Conservation (phyloP, 2,888 invertebrate species). For the Nemurella pictetii region DNA sequence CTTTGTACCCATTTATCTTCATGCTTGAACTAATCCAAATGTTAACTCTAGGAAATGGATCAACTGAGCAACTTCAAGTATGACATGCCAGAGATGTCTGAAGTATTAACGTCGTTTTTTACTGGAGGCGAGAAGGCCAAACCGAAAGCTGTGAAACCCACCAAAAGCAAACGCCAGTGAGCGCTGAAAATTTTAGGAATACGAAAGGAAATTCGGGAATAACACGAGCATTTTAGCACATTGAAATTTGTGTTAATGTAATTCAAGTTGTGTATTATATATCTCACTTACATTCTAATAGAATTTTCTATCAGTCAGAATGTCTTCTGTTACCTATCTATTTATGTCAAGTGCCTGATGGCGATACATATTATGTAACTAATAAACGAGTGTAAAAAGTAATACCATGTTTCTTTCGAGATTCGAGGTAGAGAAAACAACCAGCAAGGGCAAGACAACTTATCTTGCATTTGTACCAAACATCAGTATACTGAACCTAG, state of each 20-base stretch:
- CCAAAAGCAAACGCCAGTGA: slow-evolving; percentile 52
- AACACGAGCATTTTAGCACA: neutral
- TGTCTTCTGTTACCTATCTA: neutral
- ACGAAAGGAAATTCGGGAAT: neutral
- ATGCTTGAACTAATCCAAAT: neutral
- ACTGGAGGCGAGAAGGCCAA: slow-evolving; percentile 67
- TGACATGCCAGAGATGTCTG: slow-evolving; percentile 94
- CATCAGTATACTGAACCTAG: no score
- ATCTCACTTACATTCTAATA: neutral
- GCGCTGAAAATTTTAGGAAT: neutral
- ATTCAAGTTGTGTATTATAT: neutral
- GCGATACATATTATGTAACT: neutral
- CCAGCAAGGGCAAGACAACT: neutral
- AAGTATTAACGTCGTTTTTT: slow-evolving; percentile 86
- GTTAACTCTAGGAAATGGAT: slow-evolving; percentile 79
- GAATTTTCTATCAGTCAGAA: neutral
- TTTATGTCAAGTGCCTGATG: neutral
- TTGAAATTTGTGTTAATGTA: neutral
- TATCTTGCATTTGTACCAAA: neutral
- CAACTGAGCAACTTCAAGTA: slow-evolving; percentile 82
- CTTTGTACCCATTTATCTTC: neutral
- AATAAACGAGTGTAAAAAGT: neutral
- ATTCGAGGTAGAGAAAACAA: neutral
- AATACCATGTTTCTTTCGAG: neutral
- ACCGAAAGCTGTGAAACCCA: slow-evolving; percentile 52